Evolutionary conservation across 2,797 vertebrate genomes (phyloP).

Genomic region (Myiotriccus ornatus): DNA sequence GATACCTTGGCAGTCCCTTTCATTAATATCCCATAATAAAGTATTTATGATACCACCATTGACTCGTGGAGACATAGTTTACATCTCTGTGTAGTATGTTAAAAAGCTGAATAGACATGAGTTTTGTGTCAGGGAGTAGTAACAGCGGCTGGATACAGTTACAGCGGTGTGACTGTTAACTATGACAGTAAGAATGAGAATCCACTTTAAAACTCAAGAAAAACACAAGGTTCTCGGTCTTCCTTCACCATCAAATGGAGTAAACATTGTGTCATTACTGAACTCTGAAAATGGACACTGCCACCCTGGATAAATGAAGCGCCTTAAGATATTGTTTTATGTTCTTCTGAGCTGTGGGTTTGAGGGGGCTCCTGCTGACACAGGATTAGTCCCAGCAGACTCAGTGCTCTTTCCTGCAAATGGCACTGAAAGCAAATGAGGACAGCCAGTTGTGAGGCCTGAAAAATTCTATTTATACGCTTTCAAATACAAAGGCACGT

Average conservation of each 20-base stretch:
- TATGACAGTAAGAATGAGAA: not conserved
- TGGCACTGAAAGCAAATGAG: not conserved
- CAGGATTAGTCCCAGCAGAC: not conserved
- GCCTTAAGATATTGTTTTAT: not conserved
- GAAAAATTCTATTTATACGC: not conserved
- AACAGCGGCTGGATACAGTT: conserved; percentile 28
- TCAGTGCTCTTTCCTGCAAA: not conserved
- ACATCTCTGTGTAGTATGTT: conserved; percentile 40
- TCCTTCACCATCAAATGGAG: not conserved
- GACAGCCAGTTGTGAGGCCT: not conserved
- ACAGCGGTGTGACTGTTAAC: not conserved
- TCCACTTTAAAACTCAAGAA: not conserved
- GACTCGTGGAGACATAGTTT: conserved; percentile 64
- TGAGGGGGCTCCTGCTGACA: not conserved
- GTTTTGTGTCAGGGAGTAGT: conserved; percentile 14
- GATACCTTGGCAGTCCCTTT: conserved; percentile 53
- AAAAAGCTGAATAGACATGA: conserved; percentile 13
- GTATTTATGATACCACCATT: conserved; percentile 63
- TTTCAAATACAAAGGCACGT: not conserved
- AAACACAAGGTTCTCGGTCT: not conserved
- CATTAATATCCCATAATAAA: conserved; percentile 73
- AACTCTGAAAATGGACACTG: not conserved
- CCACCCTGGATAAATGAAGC: not conserved
- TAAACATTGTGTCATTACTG: not conserved
- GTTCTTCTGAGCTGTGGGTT: not conserved